Percentiles rank a stretch among this genome's conserved stretches.
Evolutionary conservation across 2,113 vertebrate species (phyloP).

Genomic region (Nibea coibor): DNA sequence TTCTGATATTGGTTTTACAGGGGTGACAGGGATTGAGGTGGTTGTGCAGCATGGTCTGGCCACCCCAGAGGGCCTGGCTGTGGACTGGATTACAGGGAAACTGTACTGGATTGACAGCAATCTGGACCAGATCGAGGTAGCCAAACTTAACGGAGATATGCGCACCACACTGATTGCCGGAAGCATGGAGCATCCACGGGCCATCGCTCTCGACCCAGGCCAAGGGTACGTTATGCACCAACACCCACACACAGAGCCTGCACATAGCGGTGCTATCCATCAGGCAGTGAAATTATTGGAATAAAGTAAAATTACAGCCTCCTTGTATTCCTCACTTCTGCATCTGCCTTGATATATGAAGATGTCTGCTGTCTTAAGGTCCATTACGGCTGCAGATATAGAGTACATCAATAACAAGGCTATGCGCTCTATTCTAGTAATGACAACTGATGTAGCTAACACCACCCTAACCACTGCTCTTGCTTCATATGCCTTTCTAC

Average conservation of each 20-base stretch:
- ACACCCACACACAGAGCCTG: conserved; percentile 1
- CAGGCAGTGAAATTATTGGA: conserved; percentile 18
- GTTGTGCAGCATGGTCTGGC: conserved; percentile 97
- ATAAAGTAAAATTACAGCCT: conserved; percentile 42
- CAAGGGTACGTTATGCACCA: conserved; percentile 88
- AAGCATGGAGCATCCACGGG: conserved; percentile 97
- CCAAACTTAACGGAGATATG: conserved; percentile 93
- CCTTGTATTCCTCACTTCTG: conserved; percentile 46
- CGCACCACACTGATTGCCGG: conserved; percentile 95
- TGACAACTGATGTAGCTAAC: conserved; percentile 49
- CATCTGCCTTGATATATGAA: conserved; percentile 56
- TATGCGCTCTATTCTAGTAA: conserved; percentile 32
- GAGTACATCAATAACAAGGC: conserved; percentile 57
- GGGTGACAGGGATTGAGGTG: conserved; percentile 93
- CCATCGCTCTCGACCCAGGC: conserved; percentile 95
- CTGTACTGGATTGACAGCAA: conserved; percentile 99
- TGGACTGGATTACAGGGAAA: conserved; percentile 98
- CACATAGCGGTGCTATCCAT: conserved; percentile 22
- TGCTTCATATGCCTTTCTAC: conserved; percentile 12
- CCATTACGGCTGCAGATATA: conserved; percentile 58
- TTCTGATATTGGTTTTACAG: conserved; percentile 74
- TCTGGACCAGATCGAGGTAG: conserved; percentile 98
- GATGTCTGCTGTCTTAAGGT: conserved; percentile 47
- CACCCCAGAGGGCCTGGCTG: conserved; percentile 96
- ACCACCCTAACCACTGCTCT: conserved; percentile 7